Evolutionary conservation across 2,888 invertebrate species (phyloP).

Genomic region (Autographa pulchrina): DNA sequence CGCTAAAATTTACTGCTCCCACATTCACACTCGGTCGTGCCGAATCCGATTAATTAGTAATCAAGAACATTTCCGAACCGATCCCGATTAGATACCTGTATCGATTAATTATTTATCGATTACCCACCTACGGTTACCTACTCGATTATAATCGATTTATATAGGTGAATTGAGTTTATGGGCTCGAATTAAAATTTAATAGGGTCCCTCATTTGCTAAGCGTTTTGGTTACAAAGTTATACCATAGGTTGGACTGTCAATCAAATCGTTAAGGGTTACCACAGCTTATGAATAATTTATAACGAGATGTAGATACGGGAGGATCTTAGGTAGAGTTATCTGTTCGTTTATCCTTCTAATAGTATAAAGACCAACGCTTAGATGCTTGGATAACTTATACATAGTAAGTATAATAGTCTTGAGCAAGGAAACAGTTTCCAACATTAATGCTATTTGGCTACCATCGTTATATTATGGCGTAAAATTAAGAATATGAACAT

Average conservation of each 20-base stretch:
- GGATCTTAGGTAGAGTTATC: not conserved
- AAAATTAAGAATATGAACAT: no score
- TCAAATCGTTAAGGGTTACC: conserved; percentile 17
- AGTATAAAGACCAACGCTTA: not conserved
- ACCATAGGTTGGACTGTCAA: conserved; percentile 15
- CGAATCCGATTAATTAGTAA: conserved; percentile 50
- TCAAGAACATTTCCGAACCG: conserved; percentile 35
- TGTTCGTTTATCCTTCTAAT: not conserved
- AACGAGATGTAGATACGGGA: not conserved
- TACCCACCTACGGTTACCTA: conserved; percentile 25
- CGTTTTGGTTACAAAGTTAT: conserved; percentile 34
- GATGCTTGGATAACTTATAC: not conserved
- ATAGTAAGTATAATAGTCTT: not conserved
- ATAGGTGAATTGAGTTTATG: conserved; percentile 37
- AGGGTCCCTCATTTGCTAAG: conserved; percentile 28
- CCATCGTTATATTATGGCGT: not conserved
- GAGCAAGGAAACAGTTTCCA: not conserved
- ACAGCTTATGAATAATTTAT: conserved; percentile 2
- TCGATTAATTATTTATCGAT: conserved; percentile 48
- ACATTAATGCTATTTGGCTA: not conserved
- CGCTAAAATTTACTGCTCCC: conserved; percentile 23
- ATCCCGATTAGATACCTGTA: conserved; percentile 42
- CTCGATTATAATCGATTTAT: conserved; percentile 35
- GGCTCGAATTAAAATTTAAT: conserved; percentile 26
- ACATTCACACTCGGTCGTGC: conserved; percentile 42